These are phyloP conservation scores for Pitangus sulphuratus DNA, from an alignment of 2,797 vertebrate species.

Conservation along the genomic window DNA sequence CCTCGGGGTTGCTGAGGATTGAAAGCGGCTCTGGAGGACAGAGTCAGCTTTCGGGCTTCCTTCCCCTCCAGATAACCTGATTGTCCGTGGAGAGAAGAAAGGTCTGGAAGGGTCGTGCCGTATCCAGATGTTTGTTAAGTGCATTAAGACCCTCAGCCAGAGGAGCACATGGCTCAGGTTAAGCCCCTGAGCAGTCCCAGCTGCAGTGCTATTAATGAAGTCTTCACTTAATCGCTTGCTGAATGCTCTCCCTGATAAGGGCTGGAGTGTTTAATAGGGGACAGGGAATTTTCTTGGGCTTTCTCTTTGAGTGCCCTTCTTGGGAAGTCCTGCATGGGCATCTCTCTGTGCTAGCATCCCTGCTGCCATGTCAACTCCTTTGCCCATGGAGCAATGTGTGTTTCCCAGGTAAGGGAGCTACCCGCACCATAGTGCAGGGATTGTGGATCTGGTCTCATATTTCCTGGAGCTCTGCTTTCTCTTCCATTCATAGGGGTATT, in stretches of 20 bases:
- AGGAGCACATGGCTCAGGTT: slow-evolving; percentile 64
- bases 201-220: slow-evolving; percentile 54
- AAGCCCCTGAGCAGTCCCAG: slow-evolving; percentile 63
- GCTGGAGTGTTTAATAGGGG: neutral
- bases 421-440: neutral
- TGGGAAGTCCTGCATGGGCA: neutral
- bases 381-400: fast-evolving
- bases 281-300: neutral
- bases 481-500: neutral
- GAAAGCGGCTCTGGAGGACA: slow-evolving; percentile 5
- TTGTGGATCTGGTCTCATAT: fast-evolving
- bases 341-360: fast-evolving
- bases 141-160: slow-evolving; percentile 48
- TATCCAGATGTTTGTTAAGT: slow-evolving; percentile 56
- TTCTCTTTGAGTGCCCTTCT: neutral
- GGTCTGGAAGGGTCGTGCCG: slow-evolving; percentile 9
- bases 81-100: slow-evolving; percentile 35
- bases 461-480: neutral
- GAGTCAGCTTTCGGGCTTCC: slow-evolving; percentile 46
- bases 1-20: slow-evolving; percentile 1
- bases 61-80: slow-evolving; percentile 61
- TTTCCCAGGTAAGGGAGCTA: neutral
- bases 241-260: slow-evolving; percentile 19
- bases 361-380: neutral
- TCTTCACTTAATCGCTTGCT: slow-evolving; percentile 33